Evolutionary conservation across 1,140 invertebrate genomes (phyloP).

Genomic region (Aporrectodea caliginosa): DNA sequence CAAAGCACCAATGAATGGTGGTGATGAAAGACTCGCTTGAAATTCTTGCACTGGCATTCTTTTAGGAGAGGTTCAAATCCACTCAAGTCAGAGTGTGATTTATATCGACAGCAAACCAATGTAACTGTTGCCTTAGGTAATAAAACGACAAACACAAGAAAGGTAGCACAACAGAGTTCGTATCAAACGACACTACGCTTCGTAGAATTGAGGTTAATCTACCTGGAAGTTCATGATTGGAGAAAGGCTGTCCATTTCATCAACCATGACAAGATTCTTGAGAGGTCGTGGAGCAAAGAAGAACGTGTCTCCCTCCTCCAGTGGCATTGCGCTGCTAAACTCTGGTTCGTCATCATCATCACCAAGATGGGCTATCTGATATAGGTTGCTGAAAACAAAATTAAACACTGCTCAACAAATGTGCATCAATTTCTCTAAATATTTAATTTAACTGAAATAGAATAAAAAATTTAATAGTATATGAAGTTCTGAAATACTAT

Average conservation of each 20-base stretch:
- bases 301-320: slow-evolving; percentile 98
- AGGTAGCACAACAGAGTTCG: too few relatives aligned
- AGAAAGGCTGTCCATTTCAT: slow-evolving; percentile 94
- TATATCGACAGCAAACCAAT: too few relatives aligned
- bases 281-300: slow-evolving; percentile 93
- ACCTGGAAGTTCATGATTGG: slow-evolving; percentile 87
- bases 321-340: slow-evolving; percentile 95
- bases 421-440: background rate
- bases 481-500: too few relatives aligned
- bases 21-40: too few relatives aligned
- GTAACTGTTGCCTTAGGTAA: too few relatives aligned
- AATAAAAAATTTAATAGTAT: background rate
- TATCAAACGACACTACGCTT: too few relatives aligned
- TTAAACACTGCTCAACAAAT: background rate
- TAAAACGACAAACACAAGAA: too few relatives aligned
- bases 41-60: too few relatives aligned
- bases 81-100: too few relatives aligned
- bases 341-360: slow-evolving; percentile 99
- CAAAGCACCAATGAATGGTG: too few relatives aligned
- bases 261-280: slow-evolving; percentile 93
- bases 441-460: background rate
- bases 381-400: slow-evolving; percentile 73
- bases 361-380: slow-evolving; percentile 97
- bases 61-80: too few relatives aligned
- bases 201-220: too few relatives aligned